Conservation (phyloP, 2,888 invertebrate species). For the Leptopilina syphax region DNA sequence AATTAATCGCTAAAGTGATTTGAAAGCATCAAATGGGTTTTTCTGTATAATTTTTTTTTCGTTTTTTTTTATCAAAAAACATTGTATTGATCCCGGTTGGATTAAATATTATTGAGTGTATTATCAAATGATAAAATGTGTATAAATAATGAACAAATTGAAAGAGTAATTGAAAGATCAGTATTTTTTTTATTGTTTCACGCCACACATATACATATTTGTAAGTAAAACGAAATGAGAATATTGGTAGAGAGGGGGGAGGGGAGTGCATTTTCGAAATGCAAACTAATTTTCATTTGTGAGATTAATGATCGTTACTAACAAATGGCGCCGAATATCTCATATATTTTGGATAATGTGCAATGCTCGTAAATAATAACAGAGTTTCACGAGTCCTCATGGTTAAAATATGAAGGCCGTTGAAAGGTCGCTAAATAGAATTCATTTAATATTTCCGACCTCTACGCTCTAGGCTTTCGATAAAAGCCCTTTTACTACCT, state of each 20-base stretch:
- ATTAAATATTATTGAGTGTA: too few species aligned
- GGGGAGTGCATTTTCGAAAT: slow-evolving; percentile 62
- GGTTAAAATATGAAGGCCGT: slow-evolving; percentile 56
- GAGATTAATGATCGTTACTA: slow-evolving; percentile 68
- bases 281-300: slow-evolving; percentile 68
- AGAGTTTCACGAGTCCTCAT: slow-evolving; percentile 55
- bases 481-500: slow-evolving; percentile 48
- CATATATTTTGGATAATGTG: slow-evolving; percentile 70
- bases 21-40: background rate
- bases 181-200: background rate
- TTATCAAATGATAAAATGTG: background rate
- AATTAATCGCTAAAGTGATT: slow-evolving; percentile 1
- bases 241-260: too few species aligned
- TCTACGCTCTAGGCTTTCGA: slow-evolving; percentile 49
- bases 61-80: too few species aligned
- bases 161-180: background rate
- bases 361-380: slow-evolving; percentile 70
- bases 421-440: slow-evolving; percentile 64
- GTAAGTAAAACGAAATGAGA: too few species aligned
- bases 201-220: too few species aligned
- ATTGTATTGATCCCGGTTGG: too few species aligned
- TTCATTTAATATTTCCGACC: slow-evolving; percentile 64
- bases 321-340: slow-evolving; percentile 66
- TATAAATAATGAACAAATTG: background rate
- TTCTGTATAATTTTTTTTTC: too few species aligned